Evolutionary conservation across 2,113 vertebrate species (phyloP), one percentile per base, ranked within the genome.

Genomic region (Marmota flaviventris): DNA sequence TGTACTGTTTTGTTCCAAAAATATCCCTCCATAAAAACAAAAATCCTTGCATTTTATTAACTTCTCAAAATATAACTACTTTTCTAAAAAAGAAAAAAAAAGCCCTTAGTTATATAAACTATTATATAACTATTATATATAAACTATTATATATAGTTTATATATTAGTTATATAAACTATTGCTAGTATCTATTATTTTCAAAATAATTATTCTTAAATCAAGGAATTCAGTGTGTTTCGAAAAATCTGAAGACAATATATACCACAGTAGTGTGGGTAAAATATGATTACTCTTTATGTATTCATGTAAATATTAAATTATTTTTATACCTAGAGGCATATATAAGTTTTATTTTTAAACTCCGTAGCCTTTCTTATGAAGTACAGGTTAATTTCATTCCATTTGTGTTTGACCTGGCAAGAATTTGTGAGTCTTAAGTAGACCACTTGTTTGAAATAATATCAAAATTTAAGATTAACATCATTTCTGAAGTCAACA

Each of bases 51-150:
- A 58, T 58, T 58, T 58, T 58, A 58, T 70, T n/a, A 93, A 20
- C 45, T 51, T 51, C 48, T 51, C 48, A 51, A 51, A 51, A 51
- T 51, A 14, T 69, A 65, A 42, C 8, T 51, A 89, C 4, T 87
- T 91, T 27, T 78, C 37, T 63, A 22, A 39, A 69, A 56, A 93
- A 22, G n/a, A 69, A 56, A 93, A 94, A 96, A 69, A 14, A 20
- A 17, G 56, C 20, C 24, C 61, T 63, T 79, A 69, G 73, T 37
- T 81, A 69, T 39, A 32, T 34, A 39, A 37, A 45, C 45, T n/a
- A n/a, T n/a, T n/a, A n/a, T n/a, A n/a, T n/a, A n/a, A n/a, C n/a
- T n/a, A n/a, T n/a, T n/a, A n/a, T n/a, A n/a, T n/a, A n/a, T n/a
- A n/a, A n/a, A n/a, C n/a, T n/a, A n/a, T n/a, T n/a, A n/a, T n/a